These are phyloP conservation scores for Trichacis sp. DNA, from an alignment of 2,888 invertebrate genomes.

Conservation along the genomic window DNA sequence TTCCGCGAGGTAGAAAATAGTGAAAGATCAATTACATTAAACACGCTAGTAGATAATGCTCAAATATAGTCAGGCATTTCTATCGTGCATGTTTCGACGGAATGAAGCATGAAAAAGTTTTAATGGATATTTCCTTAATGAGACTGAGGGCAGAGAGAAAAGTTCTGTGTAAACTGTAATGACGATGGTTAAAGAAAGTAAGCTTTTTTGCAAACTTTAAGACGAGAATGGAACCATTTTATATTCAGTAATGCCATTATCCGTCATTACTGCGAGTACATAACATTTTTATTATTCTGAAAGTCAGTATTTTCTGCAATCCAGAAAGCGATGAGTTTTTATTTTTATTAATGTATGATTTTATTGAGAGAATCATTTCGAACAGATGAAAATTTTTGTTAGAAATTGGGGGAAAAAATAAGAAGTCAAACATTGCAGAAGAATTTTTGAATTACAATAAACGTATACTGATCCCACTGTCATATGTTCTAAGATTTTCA, in stretches of 20 bases:
- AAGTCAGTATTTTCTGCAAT: too few species aligned
- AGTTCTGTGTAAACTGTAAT: constrained; percentile 24
- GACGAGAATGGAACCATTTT: constrained; percentile 23
- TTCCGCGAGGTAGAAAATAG: too few species aligned
- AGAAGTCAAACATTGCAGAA: too few species aligned
- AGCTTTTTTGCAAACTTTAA: constrained; percentile 16
- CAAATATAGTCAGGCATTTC: constrained; percentile 21
- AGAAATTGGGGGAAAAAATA: too few species aligned
- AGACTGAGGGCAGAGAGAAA: constrained; percentile 20
- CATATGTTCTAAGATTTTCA: too few species aligned
- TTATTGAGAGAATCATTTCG: too few species aligned
- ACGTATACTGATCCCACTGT: too few species aligned
- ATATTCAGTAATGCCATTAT: constrained; percentile 21
- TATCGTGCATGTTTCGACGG: constrained; percentile 20
- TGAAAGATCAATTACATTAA: constrained; percentile 34
- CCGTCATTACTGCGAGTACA: constrained; percentile 8
- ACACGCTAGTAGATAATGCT: constrained; percentile 28
- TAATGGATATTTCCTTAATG: constrained; percentile 28
- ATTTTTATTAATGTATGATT: too few species aligned
- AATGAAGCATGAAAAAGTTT: constrained; percentile 34
- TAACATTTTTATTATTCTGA: background rate
- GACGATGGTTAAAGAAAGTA: constrained; percentile 16
- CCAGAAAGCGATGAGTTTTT: too few species aligned
- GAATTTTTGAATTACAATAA: too few species aligned
- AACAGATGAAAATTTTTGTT: too few species aligned